Evolutionary conservation across 2,797 vertebrate species (phyloP).

Genomic region (Hirundo rustica): DNA sequence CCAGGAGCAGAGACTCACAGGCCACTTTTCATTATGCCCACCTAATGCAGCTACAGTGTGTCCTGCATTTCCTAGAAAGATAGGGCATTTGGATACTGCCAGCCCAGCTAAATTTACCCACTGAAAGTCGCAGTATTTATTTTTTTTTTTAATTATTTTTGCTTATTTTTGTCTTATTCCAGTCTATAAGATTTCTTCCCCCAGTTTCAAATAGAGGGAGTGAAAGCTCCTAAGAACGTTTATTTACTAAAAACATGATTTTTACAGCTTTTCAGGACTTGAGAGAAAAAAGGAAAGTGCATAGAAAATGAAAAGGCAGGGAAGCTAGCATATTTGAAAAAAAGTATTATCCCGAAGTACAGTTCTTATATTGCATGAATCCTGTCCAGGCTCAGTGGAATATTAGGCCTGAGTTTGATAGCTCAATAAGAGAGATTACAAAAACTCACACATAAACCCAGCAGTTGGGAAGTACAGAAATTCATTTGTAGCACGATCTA

Average conservation of each 20-base stretch:
- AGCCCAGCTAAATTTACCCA: not conserved
- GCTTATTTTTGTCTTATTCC: not conserved
- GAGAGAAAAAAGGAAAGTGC: not conserved
- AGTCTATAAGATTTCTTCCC: not conserved
- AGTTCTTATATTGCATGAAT: conserved; percentile 40
- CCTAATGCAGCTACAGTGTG: not conserved
- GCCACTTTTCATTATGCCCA: not conserved
- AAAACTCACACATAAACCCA: conserved; percentile 56
- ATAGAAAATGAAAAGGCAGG: not conserved
- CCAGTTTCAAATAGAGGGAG: not conserved
- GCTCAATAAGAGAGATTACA: conserved; percentile 65
- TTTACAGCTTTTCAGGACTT: not conserved
- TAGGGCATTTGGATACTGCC: not conserved
- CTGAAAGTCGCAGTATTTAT: not conserved
- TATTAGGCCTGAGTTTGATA: conserved; percentile 69
- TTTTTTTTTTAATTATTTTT: not conserved
- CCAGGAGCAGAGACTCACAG: not conserved
- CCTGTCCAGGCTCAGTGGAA: conserved; percentile 30
- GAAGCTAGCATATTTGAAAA: conserved; percentile 47
- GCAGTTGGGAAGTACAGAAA: conserved; percentile 12
- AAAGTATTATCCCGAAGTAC: conserved; percentile 39
- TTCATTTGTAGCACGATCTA: conserved; percentile 34
- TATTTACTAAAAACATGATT: not conserved
- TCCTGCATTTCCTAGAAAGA: not conserved
- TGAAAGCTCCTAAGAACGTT: not conserved